A percentile compares a stretch with the other conserved stretches of the same genome.
These are phyloP conservation scores for Periophthalmus magnuspinnatus DNA, from an alignment of 2,797 vertebrate species.

Conservation along the genomic window DNA sequence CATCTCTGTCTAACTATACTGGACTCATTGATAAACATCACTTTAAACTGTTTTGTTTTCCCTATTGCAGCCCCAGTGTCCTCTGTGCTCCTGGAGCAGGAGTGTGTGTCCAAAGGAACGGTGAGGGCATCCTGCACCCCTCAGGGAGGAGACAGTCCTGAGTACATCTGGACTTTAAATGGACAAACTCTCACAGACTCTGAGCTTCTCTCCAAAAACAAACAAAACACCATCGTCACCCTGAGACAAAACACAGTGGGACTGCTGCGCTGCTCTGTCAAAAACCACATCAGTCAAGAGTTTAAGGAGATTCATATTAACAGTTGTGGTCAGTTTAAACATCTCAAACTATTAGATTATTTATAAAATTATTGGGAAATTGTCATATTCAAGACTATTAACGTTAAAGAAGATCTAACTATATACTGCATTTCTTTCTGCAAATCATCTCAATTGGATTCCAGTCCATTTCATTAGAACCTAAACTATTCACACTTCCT, in stretches of 20 bases:
- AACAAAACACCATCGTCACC: constrained; percentile 30
- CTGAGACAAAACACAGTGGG: constrained; percentile 44
- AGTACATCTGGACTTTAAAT: constrained; percentile 58
- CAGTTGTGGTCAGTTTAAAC: constrained; percentile 48
- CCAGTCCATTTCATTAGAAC: neutral
- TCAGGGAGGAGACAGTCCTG: constrained; percentile 35
- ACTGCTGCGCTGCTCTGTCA: constrained; percentile 43
- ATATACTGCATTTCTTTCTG: neutral
- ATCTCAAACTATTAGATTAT: neutral
- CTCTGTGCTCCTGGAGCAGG: constrained; percentile 23
- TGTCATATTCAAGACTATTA: neutral
- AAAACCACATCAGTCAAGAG: constrained; percentile 15
- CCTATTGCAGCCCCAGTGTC: constrained; percentile 58
- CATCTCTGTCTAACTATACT: neutral
- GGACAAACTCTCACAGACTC: constrained; percentile 36
- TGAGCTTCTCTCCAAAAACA: neutral
- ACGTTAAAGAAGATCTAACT: too few species aligned
- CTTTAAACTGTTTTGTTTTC: neutral
- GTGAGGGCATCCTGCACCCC: constrained; percentile 44
- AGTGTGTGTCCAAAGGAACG: constrained; percentile 56
- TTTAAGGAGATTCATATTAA: rapidly evolving
- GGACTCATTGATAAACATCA: neutral
- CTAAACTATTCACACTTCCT: neutral
- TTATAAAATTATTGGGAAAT: neutral
- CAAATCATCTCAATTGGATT: neutral